Base-by-base conservation (phyloP, 2,797 vertebrate genomes). In the Acanthornis magna region DNA sequence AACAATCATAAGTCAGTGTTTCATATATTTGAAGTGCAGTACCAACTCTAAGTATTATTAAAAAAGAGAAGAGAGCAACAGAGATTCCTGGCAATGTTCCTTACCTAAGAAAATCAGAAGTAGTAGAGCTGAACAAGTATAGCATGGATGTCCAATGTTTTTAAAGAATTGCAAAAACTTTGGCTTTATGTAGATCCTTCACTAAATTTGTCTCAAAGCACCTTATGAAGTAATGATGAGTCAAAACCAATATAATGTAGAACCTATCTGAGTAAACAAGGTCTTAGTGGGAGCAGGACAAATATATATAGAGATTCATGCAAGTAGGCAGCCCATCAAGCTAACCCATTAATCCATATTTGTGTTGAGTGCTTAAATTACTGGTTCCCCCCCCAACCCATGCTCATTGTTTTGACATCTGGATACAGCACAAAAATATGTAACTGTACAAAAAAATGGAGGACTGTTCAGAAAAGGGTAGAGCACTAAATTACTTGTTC, bases 181-280 rank as follows among this genome's bases (percentile, higher is more conserved):
- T 36, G 11, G 13, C 8, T 82, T 91, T 71, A 43, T 80, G 10
- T 34, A 29, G 68, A 67, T 43, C 20, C 7, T 85, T 55, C 40
- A 80, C 22, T 76, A 70, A 53, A 82, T 70, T 48, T 77, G 27
- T 75, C 53, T 85, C n/a, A 80, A 79, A 91, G 45, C 45, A 86
- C 16, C 16, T 80, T 83, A 80, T 42, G n/a, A 63, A 65, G 38
- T 29, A 88, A 77, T 32, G n/a, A 70, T 48, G 36, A 88, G 60
- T 74, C 16, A 60, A 80, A 90, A 42, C 32, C 15, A 50, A 47
- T n/a, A 47, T 50, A 73, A 77, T 36, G 22, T 9, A 54, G 57
- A 83, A 86, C 23, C 13, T 67, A 27, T 54, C 29, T 77, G 61
- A 90, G 13, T 21, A 93, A 93, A 83, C 58, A 20, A 72, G 79